phyloP scores from a whole-genome alignment of 64 coral and sea anemone genomes.

The Actinia tenebrosa region DNA sequence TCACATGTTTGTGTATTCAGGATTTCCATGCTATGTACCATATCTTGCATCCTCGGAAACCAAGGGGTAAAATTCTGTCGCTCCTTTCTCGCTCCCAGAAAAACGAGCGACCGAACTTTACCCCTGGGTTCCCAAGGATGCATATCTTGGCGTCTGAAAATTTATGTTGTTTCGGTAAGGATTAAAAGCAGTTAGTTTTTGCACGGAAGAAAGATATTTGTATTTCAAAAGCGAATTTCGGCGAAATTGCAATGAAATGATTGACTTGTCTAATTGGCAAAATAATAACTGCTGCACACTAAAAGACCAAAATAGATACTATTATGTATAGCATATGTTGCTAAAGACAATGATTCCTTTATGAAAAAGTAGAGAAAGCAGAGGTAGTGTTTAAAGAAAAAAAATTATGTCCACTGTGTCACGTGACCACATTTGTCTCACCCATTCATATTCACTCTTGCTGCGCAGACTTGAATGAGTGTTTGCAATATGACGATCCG shows the following conservation, averaged over 20 bases:
- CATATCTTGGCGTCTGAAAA: not conserved
- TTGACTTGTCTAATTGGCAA: not conserved
- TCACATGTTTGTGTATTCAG: not conserved
- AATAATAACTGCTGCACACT: no score
- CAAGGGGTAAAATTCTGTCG: no score
- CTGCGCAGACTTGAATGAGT: constrained; percentile 79
- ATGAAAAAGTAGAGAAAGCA: not conserved
- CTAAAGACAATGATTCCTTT: not conserved
- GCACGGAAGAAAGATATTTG: no score
- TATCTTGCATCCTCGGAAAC: not conserved
- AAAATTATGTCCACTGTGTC: not conserved
- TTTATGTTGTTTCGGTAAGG: not conserved
- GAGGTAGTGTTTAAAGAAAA: not conserved
- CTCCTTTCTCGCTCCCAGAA: no score
- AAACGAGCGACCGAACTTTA: no score
- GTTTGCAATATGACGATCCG: constrained; percentile 27
- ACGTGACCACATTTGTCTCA: constrained; percentile 8
- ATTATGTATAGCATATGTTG: not conserved
- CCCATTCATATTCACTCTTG: constrained; percentile 12
- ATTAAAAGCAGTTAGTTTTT: not conserved
- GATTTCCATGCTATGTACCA: not conserved
- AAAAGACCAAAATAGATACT: not conserved
- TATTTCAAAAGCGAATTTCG: no score
- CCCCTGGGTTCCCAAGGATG: not conserved
- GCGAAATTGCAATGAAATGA: no score